Base-by-base conservation (phyloP, 2,888 invertebrate genomes). In the Tyria jacobaeae region DNA sequence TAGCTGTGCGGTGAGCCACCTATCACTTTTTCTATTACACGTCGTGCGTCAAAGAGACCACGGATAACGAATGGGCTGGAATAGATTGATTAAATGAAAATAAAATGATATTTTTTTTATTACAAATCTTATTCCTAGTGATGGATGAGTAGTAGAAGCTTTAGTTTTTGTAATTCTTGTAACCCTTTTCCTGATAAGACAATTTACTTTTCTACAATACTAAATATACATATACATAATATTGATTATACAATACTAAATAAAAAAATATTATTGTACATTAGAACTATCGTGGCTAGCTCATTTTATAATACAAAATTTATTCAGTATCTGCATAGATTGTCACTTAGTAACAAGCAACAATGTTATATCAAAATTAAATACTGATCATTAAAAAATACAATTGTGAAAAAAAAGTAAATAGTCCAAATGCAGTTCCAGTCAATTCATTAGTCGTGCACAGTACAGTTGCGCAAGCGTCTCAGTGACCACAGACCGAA, bases 21-120 rank as follows among this genome's bases (percentile, higher is more conserved):
- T 87, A 91, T 89, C 89, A 89, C 86, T 92, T 92, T 92, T 91
- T 92, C 92, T 92, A 89, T 91, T 91, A 89, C 86, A 66, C 83
- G 75, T 83, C 73, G 77, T 74, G 72, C 81, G 80, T 75, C 76
- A 57, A 57, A 73, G 72, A 54, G 57, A 60, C 63, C 52, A 52
- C 60, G 71, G 63, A 67, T 60, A 68, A 2, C 1, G 39, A 62
- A 64, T 24, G 60, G 37, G 5, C 9, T 68, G n/a, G 76, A 75
- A 25, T 52, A 17, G 60, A 1, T 14, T 14, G 12, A 15, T 4
- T 3, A n/a, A 10, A 44, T 31, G 39, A 47, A 17, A 25, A 48
- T 48, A n/a, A 21, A 2, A 35, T 48, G 56, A 48, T 25, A 47
- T 3, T 3, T 31, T 31, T 54, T n/a, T 44, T 17, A 21, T 12